Base-by-base conservation (phyloP, 2,888 invertebrate species). In the Catocala sponsa region DNA sequence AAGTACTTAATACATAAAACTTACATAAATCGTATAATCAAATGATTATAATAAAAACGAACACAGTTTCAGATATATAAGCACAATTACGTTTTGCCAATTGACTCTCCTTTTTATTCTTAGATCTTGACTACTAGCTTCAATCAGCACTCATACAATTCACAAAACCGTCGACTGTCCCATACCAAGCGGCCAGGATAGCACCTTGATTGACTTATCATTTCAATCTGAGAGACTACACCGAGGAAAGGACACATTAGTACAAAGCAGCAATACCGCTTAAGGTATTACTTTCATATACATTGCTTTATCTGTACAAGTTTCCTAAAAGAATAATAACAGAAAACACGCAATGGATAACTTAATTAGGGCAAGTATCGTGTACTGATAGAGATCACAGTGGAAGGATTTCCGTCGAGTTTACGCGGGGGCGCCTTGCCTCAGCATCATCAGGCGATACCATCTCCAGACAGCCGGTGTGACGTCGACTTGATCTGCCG, bases 161-260 rank as follows among this genome's bases (percentile, higher is more conserved):
- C 72, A 68, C 74, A 15, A 70, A 75, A 62, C 55, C 61, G 56
- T 55, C 32, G 50, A 55, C 67, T 62, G 76, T 77, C 71, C 75
- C 69, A 78, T 75, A 78, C 79, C 79, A 76, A 79, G 80, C 77
- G 79, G 68, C 75, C 74, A 72, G 72, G 68, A 74, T 76, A 76
- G 47, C 68, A 69, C 67, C 80, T 79, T 86, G 88, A 88, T 88
- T 90, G 91, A 91, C 88, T 90, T 90, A 91, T 91, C 91, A 74
- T 71, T 71, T 47, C 65, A 81, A 91, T 91, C 88, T 77, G 49
- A 67, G 54, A 47, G 32, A 55, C 61, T 68, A 59, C 61, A 46
- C 63, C 35, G 52, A 57, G 11, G 66, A 58, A 44, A 55, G 48
- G 51, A 52, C 49, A 57, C 35, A 13, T 48, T 42, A 44, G 41